These are phyloP conservation scores for Diplolepis rosae DNA, from an alignment of 2,888 invertebrate genomes.

Conservation along the genomic window DNA sequence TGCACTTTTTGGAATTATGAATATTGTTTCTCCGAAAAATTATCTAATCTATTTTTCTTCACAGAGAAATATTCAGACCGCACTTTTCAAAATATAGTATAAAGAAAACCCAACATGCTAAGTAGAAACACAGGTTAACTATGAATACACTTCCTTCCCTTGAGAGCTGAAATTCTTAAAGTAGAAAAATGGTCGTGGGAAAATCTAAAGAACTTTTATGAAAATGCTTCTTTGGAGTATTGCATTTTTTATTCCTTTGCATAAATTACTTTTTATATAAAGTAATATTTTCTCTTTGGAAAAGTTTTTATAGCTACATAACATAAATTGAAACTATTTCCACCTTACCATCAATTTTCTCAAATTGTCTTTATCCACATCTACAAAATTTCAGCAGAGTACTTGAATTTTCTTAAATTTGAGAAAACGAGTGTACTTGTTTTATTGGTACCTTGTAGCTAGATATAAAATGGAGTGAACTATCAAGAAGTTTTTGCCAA, in stretches of 20 bases:
- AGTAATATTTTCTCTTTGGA: too few relatives aligned
- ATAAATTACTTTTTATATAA: neutral
- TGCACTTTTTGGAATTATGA: too few relatives aligned
- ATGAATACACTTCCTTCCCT: neutral
- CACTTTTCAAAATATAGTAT: neutral
- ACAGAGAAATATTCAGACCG: neutral
- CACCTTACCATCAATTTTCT: too few relatives aligned
- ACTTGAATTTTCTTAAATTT: too few relatives aligned
- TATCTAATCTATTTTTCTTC: too few relatives aligned
- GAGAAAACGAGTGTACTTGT: too few relatives aligned
- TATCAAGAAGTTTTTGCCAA: neutral
- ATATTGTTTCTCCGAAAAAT: neutral
- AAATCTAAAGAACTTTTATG: neutral
- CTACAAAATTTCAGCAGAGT: too few relatives aligned
- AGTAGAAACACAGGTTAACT: constrained; percentile 4
- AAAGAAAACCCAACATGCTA: constrained; percentile 5
- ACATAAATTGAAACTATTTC: too few relatives aligned
- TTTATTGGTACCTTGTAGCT: neutral
- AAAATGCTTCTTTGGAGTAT: neutral
- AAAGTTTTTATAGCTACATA: too few relatives aligned
- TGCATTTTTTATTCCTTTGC: neutral
- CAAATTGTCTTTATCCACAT: too few relatives aligned
- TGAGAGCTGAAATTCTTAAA: neutral
- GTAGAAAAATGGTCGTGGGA: neutral
- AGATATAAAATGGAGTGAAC: neutral